phyloP scores from a whole-genome alignment of 1,140 invertebrate species.

The Planococcus citri region DNA sequence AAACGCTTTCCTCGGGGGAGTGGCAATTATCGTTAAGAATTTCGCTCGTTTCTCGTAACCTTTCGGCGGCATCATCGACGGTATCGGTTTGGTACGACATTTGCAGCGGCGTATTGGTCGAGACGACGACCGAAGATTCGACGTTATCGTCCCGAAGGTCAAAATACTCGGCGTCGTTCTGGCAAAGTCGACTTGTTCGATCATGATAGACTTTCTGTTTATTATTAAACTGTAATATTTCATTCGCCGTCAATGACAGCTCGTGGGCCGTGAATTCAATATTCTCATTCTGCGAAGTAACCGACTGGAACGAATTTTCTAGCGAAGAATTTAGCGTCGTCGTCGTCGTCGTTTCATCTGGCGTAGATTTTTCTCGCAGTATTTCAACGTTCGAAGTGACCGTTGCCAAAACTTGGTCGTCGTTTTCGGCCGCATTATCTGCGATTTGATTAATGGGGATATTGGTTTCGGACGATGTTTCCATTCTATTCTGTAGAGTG shows the following conservation, averaged over 20 bases:
- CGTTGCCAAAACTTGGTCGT: not conserved
- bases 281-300: not conserved
- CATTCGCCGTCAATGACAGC: not conserved
- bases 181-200: not conserved
- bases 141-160: not conserved
- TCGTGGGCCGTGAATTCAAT: not conserved
- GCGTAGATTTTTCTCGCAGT: not conserved
- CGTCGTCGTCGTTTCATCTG: not conserved
- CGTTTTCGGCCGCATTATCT: not conserved
- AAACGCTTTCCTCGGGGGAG: not conserved
- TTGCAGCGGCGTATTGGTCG: not conserved
- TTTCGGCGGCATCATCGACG: not conserved
- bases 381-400: not conserved
- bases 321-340: not conserved
- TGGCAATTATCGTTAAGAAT: not conserved
- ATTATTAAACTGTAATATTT: constrained; percentile 4
- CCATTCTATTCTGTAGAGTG: not conserved
- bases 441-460: not conserved
- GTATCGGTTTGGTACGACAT: not conserved
- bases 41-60: not conserved
- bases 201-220: not conserved
- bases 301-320: not conserved
- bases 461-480: not conserved
- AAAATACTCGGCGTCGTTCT: not conserved
- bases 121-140: not conserved